Conservation (phyloP, 2,797 vertebrate genomes). For the Liasis olivaceus region DNA sequence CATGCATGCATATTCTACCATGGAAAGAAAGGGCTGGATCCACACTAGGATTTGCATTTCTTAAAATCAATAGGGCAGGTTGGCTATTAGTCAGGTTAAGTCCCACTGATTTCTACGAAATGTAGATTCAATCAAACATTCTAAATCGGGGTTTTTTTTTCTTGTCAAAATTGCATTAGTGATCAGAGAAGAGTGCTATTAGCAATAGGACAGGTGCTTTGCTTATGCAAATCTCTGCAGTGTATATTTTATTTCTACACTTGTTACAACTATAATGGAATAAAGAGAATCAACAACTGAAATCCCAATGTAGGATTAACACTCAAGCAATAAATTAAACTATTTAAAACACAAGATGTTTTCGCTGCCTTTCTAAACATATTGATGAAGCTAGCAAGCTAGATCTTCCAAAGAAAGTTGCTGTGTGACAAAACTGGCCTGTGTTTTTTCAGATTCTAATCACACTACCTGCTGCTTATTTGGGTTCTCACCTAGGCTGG, state of each 20-base stretch:
- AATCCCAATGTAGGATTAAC: neutral
- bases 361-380: neutral
- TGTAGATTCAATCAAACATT: neutral
- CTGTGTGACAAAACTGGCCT: neutral
- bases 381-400: neutral
- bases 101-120: neutral
- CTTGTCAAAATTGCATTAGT: neutral
- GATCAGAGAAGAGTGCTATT: neutral
- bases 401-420: neutral
- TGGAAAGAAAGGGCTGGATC: slow-evolving; percentile 1
- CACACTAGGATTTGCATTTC: neutral
- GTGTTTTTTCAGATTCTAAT: neutral
- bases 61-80: neutral
- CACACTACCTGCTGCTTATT: neutral
- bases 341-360: neutral
- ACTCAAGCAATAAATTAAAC: neutral
- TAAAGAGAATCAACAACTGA: neutral
- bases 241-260: neutral
- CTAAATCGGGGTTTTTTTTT: neutral
- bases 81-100: neutral
- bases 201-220: neutral
- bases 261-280: neutral
- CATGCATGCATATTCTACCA: neutral
- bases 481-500: neutral
- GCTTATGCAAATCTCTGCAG: neutral